Conservation (phyloP, 2,888 invertebrate genomes). For the Andrena haemorrhoa region DNA sequence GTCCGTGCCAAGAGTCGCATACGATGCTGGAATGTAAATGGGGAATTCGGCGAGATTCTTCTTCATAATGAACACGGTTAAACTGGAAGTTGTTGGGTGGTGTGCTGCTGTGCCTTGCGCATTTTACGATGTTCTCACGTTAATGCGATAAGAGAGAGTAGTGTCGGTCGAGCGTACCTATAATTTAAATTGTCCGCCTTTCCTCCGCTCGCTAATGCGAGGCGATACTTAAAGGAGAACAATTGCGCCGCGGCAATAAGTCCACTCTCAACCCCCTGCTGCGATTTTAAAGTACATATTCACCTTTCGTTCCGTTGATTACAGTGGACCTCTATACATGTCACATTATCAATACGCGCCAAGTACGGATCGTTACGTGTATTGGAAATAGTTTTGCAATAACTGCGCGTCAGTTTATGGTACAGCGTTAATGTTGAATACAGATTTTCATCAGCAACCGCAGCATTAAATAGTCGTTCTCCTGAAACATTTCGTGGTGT, state of each 20-base stretch:
- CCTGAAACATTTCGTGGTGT: too few relatives aligned
- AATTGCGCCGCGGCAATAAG: conserved; percentile 57
- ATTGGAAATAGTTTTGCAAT: neutral
- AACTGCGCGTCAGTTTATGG: too few relatives aligned
- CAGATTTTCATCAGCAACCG: too few relatives aligned
- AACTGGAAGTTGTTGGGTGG: conserved; percentile 57
- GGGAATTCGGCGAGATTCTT: conserved; percentile 69
- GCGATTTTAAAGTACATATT: conserved; percentile 7
- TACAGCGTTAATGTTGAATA: too few relatives aligned
- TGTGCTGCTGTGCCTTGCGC: conserved; percentile 52
- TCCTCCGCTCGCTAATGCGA: conserved; percentile 63
- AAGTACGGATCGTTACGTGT: neutral
- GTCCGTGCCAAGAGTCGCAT: conserved; percentile 61
- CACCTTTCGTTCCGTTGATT: conserved; percentile 20
- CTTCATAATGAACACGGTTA: conserved; percentile 68
- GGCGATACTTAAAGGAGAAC: conserved; percentile 70
- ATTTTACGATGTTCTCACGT: conserved; percentile 70
- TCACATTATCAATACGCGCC: neutral
- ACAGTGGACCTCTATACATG: neutral
- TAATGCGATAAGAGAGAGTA: conserved; percentile 71
- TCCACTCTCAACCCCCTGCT: conserved; percentile 30
- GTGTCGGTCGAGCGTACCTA: conserved; percentile 63
- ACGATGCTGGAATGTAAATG: conserved; percentile 68
- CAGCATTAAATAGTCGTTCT: too few relatives aligned
- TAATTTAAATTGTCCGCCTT: conserved; percentile 70